Evolutionary conservation across 2,113 vertebrate species (phyloP), one percentile per base, ranked within the genome.

Genomic region (Ochotona princeps): DNA sequence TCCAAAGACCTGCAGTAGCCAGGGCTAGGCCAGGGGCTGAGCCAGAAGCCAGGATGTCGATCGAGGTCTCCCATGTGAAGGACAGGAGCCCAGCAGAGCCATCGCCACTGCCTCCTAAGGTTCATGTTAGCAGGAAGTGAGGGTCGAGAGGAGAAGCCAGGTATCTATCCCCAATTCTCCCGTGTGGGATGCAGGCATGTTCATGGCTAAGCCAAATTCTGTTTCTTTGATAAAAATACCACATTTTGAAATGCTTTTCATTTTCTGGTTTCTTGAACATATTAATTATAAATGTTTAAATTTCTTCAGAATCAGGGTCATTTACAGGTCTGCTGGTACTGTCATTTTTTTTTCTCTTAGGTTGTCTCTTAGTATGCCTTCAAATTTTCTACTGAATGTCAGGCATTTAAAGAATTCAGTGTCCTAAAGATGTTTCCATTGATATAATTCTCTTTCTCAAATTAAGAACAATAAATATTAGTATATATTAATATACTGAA

Each of bases 231-330:
- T 44, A 72, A n/a, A 78, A 75, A 80, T 23, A 38, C 10, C 57
- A 51, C 6, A 63, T 49, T 81, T 90, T 61, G 63, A 74, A 83
- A 26, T n/a, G n/a, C 51, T 84, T 79, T 73, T 47, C 61, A 65
- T 63, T 70, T 85, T 66, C 65, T 65, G 49, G 67, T 38, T 94
- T 90, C 78, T 60, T 80, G 13, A 80, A 25, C 51, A 69, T 83
- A 60, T 32, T 84, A 75, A 87, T 60, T 60, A 61, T 20, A 70
- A 51, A 30, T 87, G 79, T 80, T 85, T 94, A 90, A 57, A 94
- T 78, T 49, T n/a, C 44, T 26, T 93, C 28, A 8, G 21, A 25
- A 61, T 72, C 25, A n/a, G 35, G 47, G 61, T 91, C 63, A 38
- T 38, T 67, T n/a, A 38, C 49, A 70, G 35, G 15, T 67, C 83